These are phyloP conservation scores for Prosopocoilus inquinatus DNA, from an alignment of 2,888 invertebrate genomes.

Conservation along the genomic window DNA sequence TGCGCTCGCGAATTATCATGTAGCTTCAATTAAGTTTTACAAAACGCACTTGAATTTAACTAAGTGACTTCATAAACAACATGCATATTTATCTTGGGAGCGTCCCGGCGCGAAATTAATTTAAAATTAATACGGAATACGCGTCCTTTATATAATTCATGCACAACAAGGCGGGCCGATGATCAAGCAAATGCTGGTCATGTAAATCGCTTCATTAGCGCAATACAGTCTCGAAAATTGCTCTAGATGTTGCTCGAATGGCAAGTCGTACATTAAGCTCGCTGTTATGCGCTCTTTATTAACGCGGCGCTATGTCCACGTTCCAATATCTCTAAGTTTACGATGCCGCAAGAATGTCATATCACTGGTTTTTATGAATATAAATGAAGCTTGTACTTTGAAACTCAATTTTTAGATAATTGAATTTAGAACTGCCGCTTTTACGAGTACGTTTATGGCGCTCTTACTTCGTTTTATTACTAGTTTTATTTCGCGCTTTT, in stretches of 20 bases:
- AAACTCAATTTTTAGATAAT: constrained; percentile 43
- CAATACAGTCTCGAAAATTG: constrained; percentile 31
- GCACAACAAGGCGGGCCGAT: constrained; percentile 10
- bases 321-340: constrained; percentile 49
- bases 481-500: constrained; percentile 37
- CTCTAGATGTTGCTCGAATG: constrained; percentile 27
- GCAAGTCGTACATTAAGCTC: constrained; percentile 29
- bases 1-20: too few relatives aligned
- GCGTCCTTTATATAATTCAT: constrained; percentile 22
- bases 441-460: constrained; percentile 42
- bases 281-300: constrained; percentile 39
- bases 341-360: constrained; percentile 50
- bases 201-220: constrained; percentile 50
- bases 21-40: too few relatives aligned
- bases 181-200: constrained; percentile 38
- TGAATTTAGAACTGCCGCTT: constrained; percentile 40
- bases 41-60: too few relatives aligned
- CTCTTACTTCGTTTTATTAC: constrained; percentile 31
- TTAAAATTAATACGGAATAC: constrained; percentile 3
- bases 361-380: constrained; percentile 48
- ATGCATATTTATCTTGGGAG: too few relatives aligned
- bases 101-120: too few relatives aligned
- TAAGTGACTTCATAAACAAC: too few relatives aligned
- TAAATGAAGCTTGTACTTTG: constrained; percentile 42
- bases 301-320: constrained; percentile 41